Evolutionary conservation across 2,797 vertebrate genomes (phyloP), one percentile per base, ranked within the genome.

Genomic region (Rhincodon typus): DNA sequence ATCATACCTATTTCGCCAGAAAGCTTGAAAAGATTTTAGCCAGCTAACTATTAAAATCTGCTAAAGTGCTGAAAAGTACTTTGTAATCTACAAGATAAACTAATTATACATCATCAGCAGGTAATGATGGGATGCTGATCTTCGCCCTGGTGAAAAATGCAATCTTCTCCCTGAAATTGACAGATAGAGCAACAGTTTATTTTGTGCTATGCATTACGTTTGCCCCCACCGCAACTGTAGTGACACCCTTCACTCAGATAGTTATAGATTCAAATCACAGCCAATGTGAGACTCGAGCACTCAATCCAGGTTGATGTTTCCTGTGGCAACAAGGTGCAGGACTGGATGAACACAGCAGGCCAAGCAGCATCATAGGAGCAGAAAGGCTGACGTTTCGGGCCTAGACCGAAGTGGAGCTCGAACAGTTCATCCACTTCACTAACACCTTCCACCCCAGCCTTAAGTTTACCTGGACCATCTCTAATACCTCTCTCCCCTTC

Each of bases 91-190:
- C 72, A 94, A 94, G 95, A 96, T 46, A 94, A 96, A 95, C 23
- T 84, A 42, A 97, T 97, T 98, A 98, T 87, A 98, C 98, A 88
- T 98, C 98, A 62, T 98, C 98, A 23, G 97, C 98, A 0, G 98
- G 98, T 96, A 98, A 97, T 95, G 98, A 97, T 19, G 98, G 98
- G 96, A 98, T 98, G 96, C 97, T 98, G 96, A 98, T 98, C 97
- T 98, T 98, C 1, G 98, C 98, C 96, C 98, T 97, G 82, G 98
- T 98, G 97, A 98, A 98, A 96, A 98, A 98, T 15, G 98, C 98
- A 21, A 98, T 98, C 97, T 98, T 98, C 97, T 98, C 98, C 97
- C 98, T 98, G 77, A 90, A 96, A 96, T 95, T 0, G 79, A 70
- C 67, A 96, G 94, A 95, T 82, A 96, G 96, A 93, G 74, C 25